These are phyloP conservation scores for Tursiops truncatus DNA, from an alignment of 2,113 vertebrate species.

Conservation along the genomic window DNA sequence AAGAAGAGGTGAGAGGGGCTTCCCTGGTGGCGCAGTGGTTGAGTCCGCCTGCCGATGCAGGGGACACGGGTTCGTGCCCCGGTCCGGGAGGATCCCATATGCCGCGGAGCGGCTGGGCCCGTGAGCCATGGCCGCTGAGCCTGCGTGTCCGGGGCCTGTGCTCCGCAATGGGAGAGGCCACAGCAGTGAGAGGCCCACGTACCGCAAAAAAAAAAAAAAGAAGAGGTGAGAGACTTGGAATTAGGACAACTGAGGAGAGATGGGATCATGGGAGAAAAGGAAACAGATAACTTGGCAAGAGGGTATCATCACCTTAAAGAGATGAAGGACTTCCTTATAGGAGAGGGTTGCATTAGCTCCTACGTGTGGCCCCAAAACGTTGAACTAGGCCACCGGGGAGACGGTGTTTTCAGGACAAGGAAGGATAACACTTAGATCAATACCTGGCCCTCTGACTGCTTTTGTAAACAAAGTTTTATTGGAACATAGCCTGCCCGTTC, in stretches of 20 bases:
- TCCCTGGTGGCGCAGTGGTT: too few species aligned
- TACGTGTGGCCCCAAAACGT: background rate
- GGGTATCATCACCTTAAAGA: background rate
- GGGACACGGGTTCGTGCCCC: rapidly evolving
- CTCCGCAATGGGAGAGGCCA: too few species aligned
- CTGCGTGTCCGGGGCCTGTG: too few species aligned
- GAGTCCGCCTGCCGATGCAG: too few species aligned
- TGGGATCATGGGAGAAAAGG: background rate
- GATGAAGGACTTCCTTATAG: background rate
- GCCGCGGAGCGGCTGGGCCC: too few species aligned
- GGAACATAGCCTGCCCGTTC: background rate
- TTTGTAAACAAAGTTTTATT: background rate
- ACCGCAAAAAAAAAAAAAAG: too few species aligned
- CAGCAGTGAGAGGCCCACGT: too few species aligned
- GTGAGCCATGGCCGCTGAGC: too few species aligned
- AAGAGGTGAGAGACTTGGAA: background rate
- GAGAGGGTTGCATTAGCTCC: background rate
- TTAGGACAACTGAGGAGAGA: background rate
- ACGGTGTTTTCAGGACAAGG: background rate
- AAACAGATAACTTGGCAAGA: background rate
- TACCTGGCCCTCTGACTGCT: background rate
- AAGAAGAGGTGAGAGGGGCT: background rate
- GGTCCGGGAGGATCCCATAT: too few species aligned
- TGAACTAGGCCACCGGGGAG: background rate
- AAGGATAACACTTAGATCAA: background rate